phyloP scores from a whole-genome alignment of 2,113 vertebrate species.

The Paraplagusia blochii region DNA sequence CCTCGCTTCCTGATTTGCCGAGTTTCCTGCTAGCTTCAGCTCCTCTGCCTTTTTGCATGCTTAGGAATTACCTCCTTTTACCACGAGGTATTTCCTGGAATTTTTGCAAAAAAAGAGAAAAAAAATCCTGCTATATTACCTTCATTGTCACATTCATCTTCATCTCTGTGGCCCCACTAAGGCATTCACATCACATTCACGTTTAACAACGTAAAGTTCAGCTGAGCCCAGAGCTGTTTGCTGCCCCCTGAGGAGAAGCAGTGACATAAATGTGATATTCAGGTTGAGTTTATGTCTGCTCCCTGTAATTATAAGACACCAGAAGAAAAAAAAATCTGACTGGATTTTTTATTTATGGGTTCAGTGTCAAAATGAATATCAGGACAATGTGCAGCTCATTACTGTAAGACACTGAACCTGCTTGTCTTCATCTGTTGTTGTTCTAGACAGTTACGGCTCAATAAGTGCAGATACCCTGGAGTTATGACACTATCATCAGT shows the following conservation, averaged over 20 bases:
- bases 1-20: slow-evolving; percentile 1
- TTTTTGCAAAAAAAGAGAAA: background rate
- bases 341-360: background rate
- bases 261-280: background rate
- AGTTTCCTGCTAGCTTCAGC: background rate
- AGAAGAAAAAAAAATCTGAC: background rate
- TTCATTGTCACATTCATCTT: background rate
- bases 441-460: background rate
- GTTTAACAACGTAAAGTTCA: background rate
- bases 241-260: background rate
- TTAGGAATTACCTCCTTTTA: background rate
- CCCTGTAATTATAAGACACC: background rate
- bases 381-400: background rate
- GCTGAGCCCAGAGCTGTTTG: background rate
- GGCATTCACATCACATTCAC: background rate
- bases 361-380: background rate
- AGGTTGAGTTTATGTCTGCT: background rate
- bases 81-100: background rate
- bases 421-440: slow-evolving; percentile 1
- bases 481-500: background rate
- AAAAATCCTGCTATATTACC: too few species aligned
- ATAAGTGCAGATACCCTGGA: background rate
- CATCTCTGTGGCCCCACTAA: background rate
- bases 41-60: background rate
- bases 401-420: slow-evolving; percentile 1